Conservation (phyloP, 1,140 invertebrate species). For the Bombus huntii region DNA sequence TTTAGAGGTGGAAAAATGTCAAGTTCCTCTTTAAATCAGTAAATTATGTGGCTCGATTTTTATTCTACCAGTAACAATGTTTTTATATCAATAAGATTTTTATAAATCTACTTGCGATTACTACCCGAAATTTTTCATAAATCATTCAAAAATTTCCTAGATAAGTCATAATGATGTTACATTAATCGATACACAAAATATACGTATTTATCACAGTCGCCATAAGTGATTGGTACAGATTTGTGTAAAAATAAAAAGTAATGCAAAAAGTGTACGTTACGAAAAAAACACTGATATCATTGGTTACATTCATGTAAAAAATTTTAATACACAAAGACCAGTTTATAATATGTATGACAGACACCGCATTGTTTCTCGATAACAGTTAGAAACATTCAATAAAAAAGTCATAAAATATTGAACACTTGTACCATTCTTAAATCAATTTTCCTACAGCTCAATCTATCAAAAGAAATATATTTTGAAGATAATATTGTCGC, state of each 20-base stretch:
- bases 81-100: conserved; percentile 45
- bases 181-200: conserved; percentile 25
- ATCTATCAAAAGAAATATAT: conserved; percentile 8
- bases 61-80: conserved; percentile 1
- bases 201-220: conserved; percentile 39
- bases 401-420: conserved; percentile 69
- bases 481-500: neutral
- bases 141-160: conserved; percentile 27
- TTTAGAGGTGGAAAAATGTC: neutral
- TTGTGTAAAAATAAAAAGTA: conserved; percentile 35
- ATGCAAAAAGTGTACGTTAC: conserved; percentile 50
- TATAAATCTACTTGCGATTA: conserved; percentile 40
- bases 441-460: conserved; percentile 29
- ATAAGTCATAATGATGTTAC: conserved; percentile 32
- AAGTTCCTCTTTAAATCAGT: neutral
- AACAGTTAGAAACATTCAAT: conserved; percentile 72
- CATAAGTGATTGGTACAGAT: conserved; percentile 45
- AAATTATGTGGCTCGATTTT: conserved; percentile 12
- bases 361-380: conserved; percentile 70
- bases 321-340: conserved; percentile 72
- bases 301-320: conserved; percentile 63
- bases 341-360: conserved; percentile 72
- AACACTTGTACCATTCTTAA: conserved; percentile 23
- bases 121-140: conserved; percentile 26
- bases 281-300: conserved; percentile 63